Percentiles rank a stretch among this genome's conserved stretches.
Conservation (phyloP, 2,113 vertebrate genomes). For the Malurus cyaneus region DNA sequence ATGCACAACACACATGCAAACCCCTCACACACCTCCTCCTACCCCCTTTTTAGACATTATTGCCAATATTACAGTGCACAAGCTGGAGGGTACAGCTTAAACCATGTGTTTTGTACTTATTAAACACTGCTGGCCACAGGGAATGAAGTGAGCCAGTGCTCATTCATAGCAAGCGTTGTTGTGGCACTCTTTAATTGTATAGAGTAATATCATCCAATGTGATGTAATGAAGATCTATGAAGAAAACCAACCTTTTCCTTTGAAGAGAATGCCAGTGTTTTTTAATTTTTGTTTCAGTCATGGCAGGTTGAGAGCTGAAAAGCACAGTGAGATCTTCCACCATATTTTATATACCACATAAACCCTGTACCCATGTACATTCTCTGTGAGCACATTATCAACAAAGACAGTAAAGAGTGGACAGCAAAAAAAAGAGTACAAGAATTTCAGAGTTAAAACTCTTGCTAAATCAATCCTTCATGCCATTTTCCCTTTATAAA, state of each 20-base stretch:
- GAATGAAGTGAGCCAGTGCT: slow-evolving; percentile 21
- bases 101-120: slow-evolving; percentile 37
- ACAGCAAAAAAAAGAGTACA: background rate
- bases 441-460: background rate
- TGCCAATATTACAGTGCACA: background rate
- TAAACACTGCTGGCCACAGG: slow-evolving; percentile 30
- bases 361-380: background rate
- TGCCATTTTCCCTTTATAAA: background rate
- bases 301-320: background rate
- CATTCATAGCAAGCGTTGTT: background rate
- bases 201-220: slow-evolving; percentile 18
- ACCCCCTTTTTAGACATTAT: background rate
- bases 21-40: background rate
- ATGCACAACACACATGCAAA: background rate
- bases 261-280: background rate
- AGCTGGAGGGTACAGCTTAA: slow-evolving; percentile 28
- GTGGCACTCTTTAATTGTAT: slow-evolving; percentile 1
- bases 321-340: background rate
- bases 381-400: background rate
- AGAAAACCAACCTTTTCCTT: background rate
- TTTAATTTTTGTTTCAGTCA: slow-evolving; percentile 36
- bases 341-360: background rate
- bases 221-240: slow-evolving; percentile 24
- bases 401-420: background rate
- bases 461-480: background rate